These are phyloP conservation scores for Pitangus sulphuratus DNA, from an alignment of 2,797 vertebrate genomes.

Conservation along the genomic window DNA sequence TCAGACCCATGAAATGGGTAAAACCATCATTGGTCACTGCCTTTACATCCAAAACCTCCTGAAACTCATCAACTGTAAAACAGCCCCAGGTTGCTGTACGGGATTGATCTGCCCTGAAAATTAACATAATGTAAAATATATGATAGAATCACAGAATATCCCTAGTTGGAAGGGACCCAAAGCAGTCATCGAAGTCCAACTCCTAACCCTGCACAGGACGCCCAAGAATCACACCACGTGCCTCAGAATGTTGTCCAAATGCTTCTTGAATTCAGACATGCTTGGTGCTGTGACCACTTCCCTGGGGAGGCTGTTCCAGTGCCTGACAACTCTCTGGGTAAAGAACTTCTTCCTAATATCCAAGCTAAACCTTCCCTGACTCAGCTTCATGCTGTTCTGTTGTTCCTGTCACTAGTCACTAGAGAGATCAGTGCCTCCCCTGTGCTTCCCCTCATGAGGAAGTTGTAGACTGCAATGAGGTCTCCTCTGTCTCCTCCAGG, in stretches of 20 bases:
- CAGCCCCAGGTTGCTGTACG: background rate
- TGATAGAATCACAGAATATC: background rate
- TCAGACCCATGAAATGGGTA: background rate
- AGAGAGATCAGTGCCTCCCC: background rate
- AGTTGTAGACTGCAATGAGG: background rate
- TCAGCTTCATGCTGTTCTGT: background rate
- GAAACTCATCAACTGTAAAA: background rate
- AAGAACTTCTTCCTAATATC: background rate
- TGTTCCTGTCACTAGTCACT: background rate
- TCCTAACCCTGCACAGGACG: background rate
- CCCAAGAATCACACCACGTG: background rate
- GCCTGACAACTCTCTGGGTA: background rate
- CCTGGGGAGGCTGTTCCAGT: background rate
- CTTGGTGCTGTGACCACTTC: background rate
- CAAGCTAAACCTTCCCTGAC: background rate
- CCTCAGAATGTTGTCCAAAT: background rate
- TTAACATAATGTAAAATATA: background rate
- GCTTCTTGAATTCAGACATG: background rate
- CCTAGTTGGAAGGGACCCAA: background rate
- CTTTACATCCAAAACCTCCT: background rate
- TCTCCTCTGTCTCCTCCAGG: background rate
- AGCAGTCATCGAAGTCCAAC: accelerated
- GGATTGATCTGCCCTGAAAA: background rate
- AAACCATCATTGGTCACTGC: background rate
- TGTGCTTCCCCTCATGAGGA: background rate